phyloP scores from a whole-genome alignment of 2,797 vertebrate species.

The Acipenser oxyrinchus region DNA sequence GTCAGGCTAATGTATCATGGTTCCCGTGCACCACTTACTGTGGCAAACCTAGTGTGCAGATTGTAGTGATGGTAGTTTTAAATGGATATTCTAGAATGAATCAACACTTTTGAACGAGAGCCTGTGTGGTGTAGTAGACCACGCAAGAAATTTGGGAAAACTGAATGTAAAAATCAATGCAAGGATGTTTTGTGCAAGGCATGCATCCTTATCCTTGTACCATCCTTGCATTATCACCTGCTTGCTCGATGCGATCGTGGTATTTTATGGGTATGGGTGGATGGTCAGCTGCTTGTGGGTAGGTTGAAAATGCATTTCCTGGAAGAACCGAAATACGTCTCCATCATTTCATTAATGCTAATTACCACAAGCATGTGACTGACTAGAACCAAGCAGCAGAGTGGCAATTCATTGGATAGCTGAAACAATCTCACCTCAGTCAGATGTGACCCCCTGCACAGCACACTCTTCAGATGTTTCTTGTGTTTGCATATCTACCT shows the following conservation, averaged over 20 bases:
- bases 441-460: too few relatives aligned
- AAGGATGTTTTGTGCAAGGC: too few relatives aligned
- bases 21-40: constrained; percentile 2
- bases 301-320: neutral
- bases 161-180: too few relatives aligned
- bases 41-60: constrained; percentile 1
- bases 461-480: too few relatives aligned
- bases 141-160: neutral
- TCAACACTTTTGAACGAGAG: neutral
- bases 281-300: neutral
- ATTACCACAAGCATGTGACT: constrained; percentile 36
- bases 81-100: neutral
- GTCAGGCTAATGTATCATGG: constrained; percentile 16
- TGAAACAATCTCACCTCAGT: constrained; percentile 17
- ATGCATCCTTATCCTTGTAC: too few relatives aligned
- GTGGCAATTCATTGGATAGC: constrained; percentile 10
- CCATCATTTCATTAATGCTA: constrained; percentile 31
- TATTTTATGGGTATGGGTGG: too few relatives aligned
- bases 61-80: constrained; percentile 16
- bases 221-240: too few relatives aligned
- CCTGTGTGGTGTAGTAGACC: neutral
- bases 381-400: constrained; percentile 30
- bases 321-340: constrained; percentile 21
- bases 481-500: too few relatives aligned
- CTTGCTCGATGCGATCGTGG: too few relatives aligned